Conservation (phyloP, 2,888 invertebrate genomes). For the Ferrisia virgata region DNA sequence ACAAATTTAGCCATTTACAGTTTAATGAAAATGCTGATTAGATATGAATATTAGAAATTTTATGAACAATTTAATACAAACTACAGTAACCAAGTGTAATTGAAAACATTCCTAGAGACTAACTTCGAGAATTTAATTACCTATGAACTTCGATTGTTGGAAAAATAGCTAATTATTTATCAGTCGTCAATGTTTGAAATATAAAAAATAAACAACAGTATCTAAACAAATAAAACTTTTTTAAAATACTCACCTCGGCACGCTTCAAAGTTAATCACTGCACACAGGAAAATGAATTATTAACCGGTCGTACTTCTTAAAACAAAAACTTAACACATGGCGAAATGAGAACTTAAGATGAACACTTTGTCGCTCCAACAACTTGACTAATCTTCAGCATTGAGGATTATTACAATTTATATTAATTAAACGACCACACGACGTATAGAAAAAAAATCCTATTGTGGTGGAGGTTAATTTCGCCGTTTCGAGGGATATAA, state of each 20-base stretch:
- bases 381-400: conserved; percentile 16
- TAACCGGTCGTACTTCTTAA: not conserved
- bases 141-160: too few relatives aligned
- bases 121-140: too few relatives aligned
- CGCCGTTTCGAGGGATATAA: conserved; percentile 27
- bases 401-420: conserved; percentile 25
- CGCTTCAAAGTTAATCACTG: not conserved
- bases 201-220: not conserved
- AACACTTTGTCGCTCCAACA: conserved; percentile 10
- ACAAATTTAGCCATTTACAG: not conserved
- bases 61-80: not conserved
- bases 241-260: not conserved
- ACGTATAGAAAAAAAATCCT: not conserved
- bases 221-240: too few relatives aligned
- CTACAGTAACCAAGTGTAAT: too few relatives aligned
- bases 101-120: too few relatives aligned
- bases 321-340: not conserved
- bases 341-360: conserved; percentile 1
- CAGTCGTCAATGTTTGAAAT: not conserved
- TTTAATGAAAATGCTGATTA: not conserved
- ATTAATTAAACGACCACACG: conserved; percentile 29
- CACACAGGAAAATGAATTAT: not conserved
- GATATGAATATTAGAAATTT: not conserved
- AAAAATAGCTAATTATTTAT: not conserved
- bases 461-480: conserved; percentile 39